Evolutionary conservation across 2,797 vertebrate species (phyloP), one percentile per base, ranked within the genome.

Genomic region (Danio jaintianensis): DNA sequence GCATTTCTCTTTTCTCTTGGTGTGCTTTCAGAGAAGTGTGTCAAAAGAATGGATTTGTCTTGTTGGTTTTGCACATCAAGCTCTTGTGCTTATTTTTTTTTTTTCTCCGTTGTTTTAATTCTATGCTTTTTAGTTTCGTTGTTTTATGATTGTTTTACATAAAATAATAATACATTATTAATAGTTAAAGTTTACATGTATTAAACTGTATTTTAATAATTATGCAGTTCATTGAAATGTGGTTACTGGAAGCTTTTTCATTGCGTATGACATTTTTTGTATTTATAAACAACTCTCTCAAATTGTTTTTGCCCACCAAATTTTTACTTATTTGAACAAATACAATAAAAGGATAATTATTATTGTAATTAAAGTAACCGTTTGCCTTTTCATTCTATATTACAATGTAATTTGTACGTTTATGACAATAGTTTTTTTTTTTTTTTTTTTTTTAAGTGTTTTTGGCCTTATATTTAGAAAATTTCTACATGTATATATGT

Each of bases 11-110:
- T 10, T 68, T 29, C 48, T 50, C 66, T 68, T 77, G 40, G 40
- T 18, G 38, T 45, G 40, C 76, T 77, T 78, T 76, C 16, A n/a
- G 16, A 56, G 55, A 72, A 45, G 20, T 77, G 36, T 75, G 75
- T 77, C 43, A 45, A 40, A 56, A 52, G 18, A 63, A 56, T 56
- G 13, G 55, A 64, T 75, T 67, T 47, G 15, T 47, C 22, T 36
- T 50, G 16, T 56, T 38, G 10, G 50, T 67, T 56, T 67, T 66
- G 9, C 62, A 55, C 74, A 66, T 76, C 50, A 66, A 45, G 20
- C 2, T 1, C 15, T 4, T 74, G n/a, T 4, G 18, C 50, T 45
- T 22, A 9, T 42, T 22, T 53, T 42, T 42, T 22, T 53, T 42
- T 55, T 50, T 50, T 0, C 45, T 42, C 8, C 3, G 63, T 75